Base-by-base conservation (phyloP, 2,113 vertebrate species). In the Pipra filicauda region DNA sequence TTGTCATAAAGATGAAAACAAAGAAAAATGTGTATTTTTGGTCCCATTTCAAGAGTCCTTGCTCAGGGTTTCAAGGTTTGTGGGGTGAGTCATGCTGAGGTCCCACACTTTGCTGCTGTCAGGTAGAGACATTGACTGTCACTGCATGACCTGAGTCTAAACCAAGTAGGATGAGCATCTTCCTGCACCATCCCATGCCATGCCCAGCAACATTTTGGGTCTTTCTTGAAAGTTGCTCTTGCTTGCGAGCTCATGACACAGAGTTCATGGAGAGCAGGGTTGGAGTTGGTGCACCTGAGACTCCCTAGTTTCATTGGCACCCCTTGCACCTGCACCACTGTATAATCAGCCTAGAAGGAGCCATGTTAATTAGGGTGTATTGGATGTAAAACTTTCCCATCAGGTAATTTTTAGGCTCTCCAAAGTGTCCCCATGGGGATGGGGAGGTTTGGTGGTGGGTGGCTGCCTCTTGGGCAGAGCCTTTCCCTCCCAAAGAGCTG, bases 241-340 rank as follows among this genome's bases (percentile, higher is more conserved):
- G 21, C 39, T 41, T 57, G 8, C 28, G 28, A 46, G 26, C 27
- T 79, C 5, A 0, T 27, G 24, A 8, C 23, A 26, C 23, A 12
- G 17, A 65, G 49, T 52, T 62, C 37, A 4, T 5, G 52, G 52
- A 35, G 48, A 77, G 59, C 69, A 72, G 30, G 15, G 33, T 35
- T 79, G 39, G 71, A 23, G 16, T 1, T 58, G 67, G 15, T 66
- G 57, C 66, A 28, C 20, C 24, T 8, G 14, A 22, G 24, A 31
- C 61, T 13, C 39, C 0, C 0, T 26, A 23, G 58, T 93, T 91
- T 73, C 0, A 0, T 13, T 72, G 59, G 59, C 43, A 19, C 79
- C 72, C 41, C 17, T 44, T 35, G 61, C 46, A 12, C 39, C 70
- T 41, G 16, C 49, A 46, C 19, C 37, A 3, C n/a, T 49, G 0